Conservation (phyloP, 2,797 vertebrate genomes). For the Falco cherrug region DNA sequence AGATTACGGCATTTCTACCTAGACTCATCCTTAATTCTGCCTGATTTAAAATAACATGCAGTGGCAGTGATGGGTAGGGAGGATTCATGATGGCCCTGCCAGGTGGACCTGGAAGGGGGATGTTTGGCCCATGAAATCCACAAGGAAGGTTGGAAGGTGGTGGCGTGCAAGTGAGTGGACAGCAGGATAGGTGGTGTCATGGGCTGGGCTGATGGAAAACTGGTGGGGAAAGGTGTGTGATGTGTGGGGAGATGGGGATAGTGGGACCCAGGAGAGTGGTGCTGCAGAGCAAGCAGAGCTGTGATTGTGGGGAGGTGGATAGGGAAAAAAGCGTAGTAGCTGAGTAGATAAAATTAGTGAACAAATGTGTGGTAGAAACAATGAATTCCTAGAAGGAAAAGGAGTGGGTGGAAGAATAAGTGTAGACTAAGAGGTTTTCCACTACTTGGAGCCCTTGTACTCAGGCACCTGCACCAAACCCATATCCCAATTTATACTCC, state of each 20-base stretch:
- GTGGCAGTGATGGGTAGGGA: not conserved
- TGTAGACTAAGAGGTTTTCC: conserved; percentile 36
- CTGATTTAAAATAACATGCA: conserved; percentile 17
- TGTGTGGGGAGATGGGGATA: not conserved
- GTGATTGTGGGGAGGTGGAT: not conserved
- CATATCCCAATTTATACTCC: not conserved
- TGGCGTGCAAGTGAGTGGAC: not conserved
- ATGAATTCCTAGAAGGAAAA: conserved; percentile 32
- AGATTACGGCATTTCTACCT: conserved; percentile 52
- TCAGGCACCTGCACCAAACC: not conserved
- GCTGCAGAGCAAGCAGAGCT: not conserved
- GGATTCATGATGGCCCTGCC: not conserved
- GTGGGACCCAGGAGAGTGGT: not conserved
- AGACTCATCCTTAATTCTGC: conserved; percentile 43
- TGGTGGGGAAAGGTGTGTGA: not conserved
- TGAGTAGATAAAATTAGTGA: conserved; percentile 32
- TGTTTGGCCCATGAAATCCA: not conserved
- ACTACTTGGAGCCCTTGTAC: not conserved
- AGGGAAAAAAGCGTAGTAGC: not conserved
- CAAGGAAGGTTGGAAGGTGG: not conserved
- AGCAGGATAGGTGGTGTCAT: not conserved
- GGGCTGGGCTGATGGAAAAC: not conserved
- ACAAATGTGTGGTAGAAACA: conserved; percentile 2
- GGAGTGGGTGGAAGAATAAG: conserved; percentile 7
- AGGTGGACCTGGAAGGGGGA: not conserved